Conservation (phyloP, 2,113 vertebrate genomes). For the Myotis yumanensis region DNA sequence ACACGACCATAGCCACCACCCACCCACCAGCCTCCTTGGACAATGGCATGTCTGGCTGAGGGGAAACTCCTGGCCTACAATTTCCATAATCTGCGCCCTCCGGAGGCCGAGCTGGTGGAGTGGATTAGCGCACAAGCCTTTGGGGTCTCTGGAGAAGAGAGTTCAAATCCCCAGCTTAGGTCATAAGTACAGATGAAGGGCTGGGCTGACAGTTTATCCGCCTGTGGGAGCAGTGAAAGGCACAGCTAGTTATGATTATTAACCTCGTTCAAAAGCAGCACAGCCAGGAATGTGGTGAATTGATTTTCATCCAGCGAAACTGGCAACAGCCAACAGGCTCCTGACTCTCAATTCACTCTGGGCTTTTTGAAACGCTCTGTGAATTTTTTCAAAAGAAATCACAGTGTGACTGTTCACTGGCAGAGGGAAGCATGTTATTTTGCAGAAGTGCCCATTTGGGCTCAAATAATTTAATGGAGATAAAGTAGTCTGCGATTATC, state of each 20-base stretch:
- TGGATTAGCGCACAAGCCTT: conserved; percentile 55
- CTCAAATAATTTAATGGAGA: conserved; percentile 59
- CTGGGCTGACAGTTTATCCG: background rate
- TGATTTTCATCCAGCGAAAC: conserved; percentile 44
- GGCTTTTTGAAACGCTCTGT: conserved; percentile 64
- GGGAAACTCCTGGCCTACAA: conserved; percentile 16
- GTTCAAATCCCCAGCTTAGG: conserved; percentile 64
- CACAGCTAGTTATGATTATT: conserved; percentile 64
- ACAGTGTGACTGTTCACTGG: conserved; percentile 66
- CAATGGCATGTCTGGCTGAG: background rate
- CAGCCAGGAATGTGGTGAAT: conserved; percentile 31
- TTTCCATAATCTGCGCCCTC: conserved; percentile 56
- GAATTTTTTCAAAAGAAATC: conserved; percentile 65
- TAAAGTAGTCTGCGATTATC: conserved; percentile 38
- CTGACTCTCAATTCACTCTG: conserved; percentile 62
- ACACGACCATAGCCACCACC: background rate
- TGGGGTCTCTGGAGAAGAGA: conserved; percentile 45
- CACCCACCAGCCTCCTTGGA: conserved; percentile 7
- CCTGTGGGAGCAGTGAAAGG: conserved; percentile 55
- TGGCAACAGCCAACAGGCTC: conserved; percentile 35
- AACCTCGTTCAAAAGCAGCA: conserved; percentile 61
- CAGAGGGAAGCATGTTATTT: conserved; percentile 60
- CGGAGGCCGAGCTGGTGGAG: background rate
- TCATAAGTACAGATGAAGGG: conserved; percentile 68
- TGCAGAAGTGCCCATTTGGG: conserved; percentile 58